Evolutionary conservation across 1,140 invertebrate genomes (phyloP), one percentile per base, ranked within the genome.

Genomic region (Popillia japonica): DNA sequence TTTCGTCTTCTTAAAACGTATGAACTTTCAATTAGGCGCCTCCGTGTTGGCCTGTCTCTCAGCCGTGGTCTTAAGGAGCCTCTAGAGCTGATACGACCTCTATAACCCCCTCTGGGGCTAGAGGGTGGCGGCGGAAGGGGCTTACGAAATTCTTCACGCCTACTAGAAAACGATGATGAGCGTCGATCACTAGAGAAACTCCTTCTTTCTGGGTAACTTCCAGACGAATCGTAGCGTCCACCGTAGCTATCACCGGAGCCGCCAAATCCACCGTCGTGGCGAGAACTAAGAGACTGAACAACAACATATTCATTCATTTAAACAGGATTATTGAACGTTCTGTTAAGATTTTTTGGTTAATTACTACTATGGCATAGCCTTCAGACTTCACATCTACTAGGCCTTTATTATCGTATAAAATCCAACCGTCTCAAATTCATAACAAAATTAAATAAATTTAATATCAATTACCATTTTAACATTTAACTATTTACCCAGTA

Each of bases 61-160:
- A 80, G 75, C 77, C 81, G 83, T 64, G 82, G 76, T 27, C 80
- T 77, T 55, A 80, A 72, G 80, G 75, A 79, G 59, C 84, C 85
- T 75, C 85, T 83, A 44, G 83, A 80, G 75, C 80, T 84, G 42
- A 83, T 68, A 64, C 85, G 83, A 42, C 85, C 86, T 75, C 86
- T 80, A 76, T 84, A 84, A 73, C 82, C 80, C 41, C 85, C 85
- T 61, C 86, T 80, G 41, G 81, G 82, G 72, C 79, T 78, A 55
- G 77, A 76, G 27, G 81, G 74, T 44, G 80, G 79, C 20, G 82
- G 82, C 41, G 81, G 79, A 27, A 82, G 77, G 14, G 85, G 84
- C 79, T 82, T 84, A 72, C 85, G 85, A 79, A 84, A 85, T 20
- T 86, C 85, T 59, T 86, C 85, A 78, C 84, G 81, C 79, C 83